These are phyloP conservation scores for Alsophila aescularia DNA, from an alignment of 2,888 invertebrate species.

Conservation along the genomic window DNA sequence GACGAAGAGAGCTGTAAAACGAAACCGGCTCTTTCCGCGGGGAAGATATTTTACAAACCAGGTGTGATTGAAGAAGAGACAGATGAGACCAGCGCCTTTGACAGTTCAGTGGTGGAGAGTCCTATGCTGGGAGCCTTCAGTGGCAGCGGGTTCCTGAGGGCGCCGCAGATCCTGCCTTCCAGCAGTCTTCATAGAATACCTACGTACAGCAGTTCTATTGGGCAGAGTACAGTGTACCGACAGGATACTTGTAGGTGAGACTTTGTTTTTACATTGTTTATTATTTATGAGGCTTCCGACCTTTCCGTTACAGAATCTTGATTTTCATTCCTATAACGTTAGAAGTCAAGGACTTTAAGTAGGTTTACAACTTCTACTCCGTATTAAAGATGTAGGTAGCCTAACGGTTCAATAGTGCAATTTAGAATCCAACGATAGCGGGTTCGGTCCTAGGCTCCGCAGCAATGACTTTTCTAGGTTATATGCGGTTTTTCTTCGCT, in stretches of 20 bases:
- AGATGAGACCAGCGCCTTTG: constrained; percentile 77
- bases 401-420: no score
- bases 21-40: constrained; percentile 62
- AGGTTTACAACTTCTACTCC: no score
- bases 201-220: constrained; percentile 85
- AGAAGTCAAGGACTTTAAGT: no score
- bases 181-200: constrained; percentile 84
- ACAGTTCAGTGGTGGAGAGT: constrained; percentile 72
- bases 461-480: no score
- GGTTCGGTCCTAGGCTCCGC: no score
- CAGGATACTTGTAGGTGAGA: constrained; percentile 84
- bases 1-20: constrained; percentile 57
- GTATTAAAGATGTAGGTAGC: no score
- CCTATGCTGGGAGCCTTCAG: constrained; percentile 69
- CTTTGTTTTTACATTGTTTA: not conserved
- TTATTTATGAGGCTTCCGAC: no score
- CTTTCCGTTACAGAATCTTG: no score
- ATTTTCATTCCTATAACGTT: no score
- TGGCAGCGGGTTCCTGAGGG: constrained; percentile 60
- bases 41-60: constrained; percentile 79
- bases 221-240: constrained; percentile 80
- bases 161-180: constrained; percentile 67
- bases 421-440: no score
- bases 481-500: no score
- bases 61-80: constrained; percentile 77